These are phyloP conservation scores for Myotis myotis DNA, from an alignment of 2,797 vertebrate genomes.

Conservation along the genomic window DNA sequence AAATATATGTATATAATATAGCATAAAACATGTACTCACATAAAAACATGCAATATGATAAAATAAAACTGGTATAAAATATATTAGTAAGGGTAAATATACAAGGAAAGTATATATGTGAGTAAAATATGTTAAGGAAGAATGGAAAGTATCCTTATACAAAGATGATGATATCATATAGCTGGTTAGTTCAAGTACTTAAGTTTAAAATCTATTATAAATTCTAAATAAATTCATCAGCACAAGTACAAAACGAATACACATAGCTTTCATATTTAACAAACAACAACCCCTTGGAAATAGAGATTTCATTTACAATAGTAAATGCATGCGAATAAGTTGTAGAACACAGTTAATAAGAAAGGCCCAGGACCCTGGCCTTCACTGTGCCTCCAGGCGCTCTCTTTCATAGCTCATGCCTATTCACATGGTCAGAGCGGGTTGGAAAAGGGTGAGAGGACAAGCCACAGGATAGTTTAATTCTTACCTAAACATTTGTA, in stretches of 20 bases:
- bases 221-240: background rate
- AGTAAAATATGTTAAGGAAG: background rate
- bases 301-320: background rate
- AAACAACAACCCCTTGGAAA: background rate
- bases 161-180: background rate
- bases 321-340: background rate
- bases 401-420: background rate
- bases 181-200: background rate
- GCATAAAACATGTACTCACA: background rate
- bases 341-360: background rate
- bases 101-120: background rate
- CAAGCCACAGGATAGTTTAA: background rate
- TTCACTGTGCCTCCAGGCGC: rapidly evolving
- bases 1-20: background rate
- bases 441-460: background rate
- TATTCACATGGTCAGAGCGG: background rate
- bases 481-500: background rate
- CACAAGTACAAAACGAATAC: background rate
- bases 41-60: background rate
- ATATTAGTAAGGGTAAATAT: background rate
- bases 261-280: background rate
- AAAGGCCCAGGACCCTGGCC: background rate
- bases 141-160: background rate
- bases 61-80: background rate
- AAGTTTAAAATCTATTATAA: background rate